A percentile compares a stretch with the other conserved stretches of the same genome.
Evolutionary conservation across 2,113 vertebrate species (phyloP).

Genomic region (Hippocampus mohnikei): DNA sequence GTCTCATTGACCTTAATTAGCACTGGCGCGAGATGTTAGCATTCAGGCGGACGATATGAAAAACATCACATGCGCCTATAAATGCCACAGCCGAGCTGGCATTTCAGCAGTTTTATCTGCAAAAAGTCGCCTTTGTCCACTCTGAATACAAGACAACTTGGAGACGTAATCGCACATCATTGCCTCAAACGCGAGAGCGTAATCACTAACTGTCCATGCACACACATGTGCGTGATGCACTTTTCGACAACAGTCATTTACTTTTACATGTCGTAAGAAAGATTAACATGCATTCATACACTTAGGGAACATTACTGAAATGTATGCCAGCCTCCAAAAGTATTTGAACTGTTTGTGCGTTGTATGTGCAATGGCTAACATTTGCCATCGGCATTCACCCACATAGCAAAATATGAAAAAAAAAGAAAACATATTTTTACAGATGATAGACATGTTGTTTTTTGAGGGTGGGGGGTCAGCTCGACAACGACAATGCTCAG

Average conservation of each 20-base stretch:
- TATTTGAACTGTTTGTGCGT: background rate
- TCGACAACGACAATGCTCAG: background rate
- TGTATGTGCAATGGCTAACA: background rate
- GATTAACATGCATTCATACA: background rate
- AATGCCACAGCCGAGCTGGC: constrained; percentile 74
- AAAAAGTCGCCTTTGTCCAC: constrained; percentile 61
- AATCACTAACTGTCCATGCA: constrained; percentile 14
- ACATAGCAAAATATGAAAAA: no score
- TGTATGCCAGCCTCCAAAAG: background rate
- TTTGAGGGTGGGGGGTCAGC: background rate
- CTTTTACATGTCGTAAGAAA: background rate
- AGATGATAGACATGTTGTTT: no score
- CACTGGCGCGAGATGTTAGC: constrained; percentile 50
- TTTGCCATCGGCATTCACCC: no score
- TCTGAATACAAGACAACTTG: constrained; percentile 54
- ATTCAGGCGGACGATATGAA: constrained; percentile 62
- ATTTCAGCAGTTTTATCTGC: constrained; percentile 74
- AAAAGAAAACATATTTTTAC: no score
- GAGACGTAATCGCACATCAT: constrained; percentile 50
- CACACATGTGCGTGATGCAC: background rate
- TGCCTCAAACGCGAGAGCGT: constrained; percentile 24
- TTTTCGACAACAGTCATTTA: background rate
- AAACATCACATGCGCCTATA: constrained; percentile 51
- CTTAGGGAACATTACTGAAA: background rate
- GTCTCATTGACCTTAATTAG: constrained; percentile 55